Percentiles rank a stretch among this genome's conserved stretches.
Conservation (phyloP, 2,888 invertebrate genomes). For the Euzetes globulus region DNA sequence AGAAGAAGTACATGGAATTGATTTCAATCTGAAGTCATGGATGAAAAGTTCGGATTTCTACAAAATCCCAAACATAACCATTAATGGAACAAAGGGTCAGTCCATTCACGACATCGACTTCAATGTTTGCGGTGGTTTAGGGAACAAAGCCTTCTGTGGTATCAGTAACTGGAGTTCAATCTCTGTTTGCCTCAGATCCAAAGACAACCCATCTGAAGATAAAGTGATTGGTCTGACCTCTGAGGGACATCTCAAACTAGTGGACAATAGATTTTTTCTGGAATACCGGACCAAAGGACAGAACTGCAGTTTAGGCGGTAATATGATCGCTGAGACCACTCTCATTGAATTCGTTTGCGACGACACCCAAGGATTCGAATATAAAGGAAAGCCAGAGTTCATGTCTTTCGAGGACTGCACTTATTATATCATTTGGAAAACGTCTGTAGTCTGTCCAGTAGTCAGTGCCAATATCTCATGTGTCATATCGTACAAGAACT, state of each 20-base stretch:
- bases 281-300: neutral
- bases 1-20: conserved; percentile 44
- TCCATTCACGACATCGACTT: conserved; percentile 30
- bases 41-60: conserved; percentile 2
- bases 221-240: conserved; percentile 1
- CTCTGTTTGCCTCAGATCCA: conserved; percentile 36
- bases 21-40: conserved; percentile 44
- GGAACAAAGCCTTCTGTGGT: conserved; percentile 17
- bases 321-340: neutral
- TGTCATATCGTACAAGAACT: neutral
- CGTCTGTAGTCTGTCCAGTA: conserved; percentile 28
- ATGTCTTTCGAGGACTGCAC: conserved; percentile 35
- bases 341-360: conserved; percentile 37
- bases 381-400: conserved; percentile 32
- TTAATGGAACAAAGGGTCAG: neutral
- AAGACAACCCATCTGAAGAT: neutral
- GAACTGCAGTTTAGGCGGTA: neutral
- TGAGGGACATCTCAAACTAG: neutral
- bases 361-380: neutral
- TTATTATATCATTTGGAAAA: conserved; percentile 38
- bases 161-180: conserved; percentile 33
- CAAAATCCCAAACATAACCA: conserved; percentile 6
- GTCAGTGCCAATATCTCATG: neutral
- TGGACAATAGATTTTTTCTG: conserved; percentile 22
- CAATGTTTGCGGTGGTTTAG: conserved; percentile 39